These are phyloP conservation scores for Holocentrus rufus DNA, from an alignment of 2,797 vertebrate genomes.

Conservation along the genomic window DNA sequence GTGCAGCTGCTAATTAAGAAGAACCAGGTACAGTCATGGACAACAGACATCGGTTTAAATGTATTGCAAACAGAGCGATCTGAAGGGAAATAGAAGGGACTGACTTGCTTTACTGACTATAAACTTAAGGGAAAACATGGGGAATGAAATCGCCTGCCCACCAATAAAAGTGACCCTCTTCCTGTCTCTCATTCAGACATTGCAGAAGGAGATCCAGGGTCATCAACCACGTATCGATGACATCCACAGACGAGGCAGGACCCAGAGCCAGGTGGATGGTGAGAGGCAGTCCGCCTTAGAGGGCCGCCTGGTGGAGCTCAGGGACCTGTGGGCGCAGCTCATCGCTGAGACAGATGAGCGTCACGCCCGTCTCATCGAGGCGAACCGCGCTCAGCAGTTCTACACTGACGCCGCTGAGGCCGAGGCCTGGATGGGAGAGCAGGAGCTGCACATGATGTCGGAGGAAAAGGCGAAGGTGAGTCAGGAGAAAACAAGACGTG, in stretches of 20 bases:
- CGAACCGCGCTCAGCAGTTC: constrained; percentile 92
- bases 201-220: constrained; percentile 96
- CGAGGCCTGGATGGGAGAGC: constrained; percentile 97
- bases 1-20: constrained; percentile 96
- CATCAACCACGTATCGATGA: constrained; percentile 93
- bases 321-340: constrained; percentile 87
- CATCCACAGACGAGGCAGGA: constrained; percentile 83
- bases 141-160: background rate
- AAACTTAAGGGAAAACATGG: background rate
- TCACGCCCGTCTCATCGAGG: constrained; percentile 83
- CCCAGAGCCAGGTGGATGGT: constrained; percentile 75
- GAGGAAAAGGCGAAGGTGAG: constrained; percentile 95
- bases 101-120: background rate
- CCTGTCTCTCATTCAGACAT: constrained; percentile 80
- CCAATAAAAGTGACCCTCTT: constrained; percentile 1
- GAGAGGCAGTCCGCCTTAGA: constrained; percentile 81
- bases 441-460: constrained; percentile 97
- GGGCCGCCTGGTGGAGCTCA: constrained; percentile 83
- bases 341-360: constrained; percentile 87
- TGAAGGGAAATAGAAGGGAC: background rate
- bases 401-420: constrained; percentile 91
- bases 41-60: background rate
- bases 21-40: constrained; percentile 86
- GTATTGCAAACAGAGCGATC: background rate
- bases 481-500: background rate